Evolutionary conservation across 2,113 vertebrate genomes (phyloP).

Genomic region (Cyanocitta stelleri): DNA sequence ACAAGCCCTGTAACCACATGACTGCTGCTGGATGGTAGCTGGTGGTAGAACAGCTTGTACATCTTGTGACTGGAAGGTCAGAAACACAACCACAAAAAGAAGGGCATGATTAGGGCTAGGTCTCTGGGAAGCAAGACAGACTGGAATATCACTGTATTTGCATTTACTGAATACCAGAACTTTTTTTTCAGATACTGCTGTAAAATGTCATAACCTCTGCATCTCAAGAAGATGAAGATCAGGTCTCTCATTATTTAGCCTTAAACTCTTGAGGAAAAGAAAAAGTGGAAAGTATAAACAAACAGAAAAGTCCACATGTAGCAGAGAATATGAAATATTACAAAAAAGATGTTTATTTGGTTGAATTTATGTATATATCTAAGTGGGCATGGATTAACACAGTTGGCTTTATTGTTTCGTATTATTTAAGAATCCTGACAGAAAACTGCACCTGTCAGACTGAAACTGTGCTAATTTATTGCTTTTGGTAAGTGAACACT

Average conservation of each 20-base stretch:
- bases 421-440: background rate
- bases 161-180: background rate
- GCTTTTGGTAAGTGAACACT: background rate
- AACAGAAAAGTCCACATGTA: background rate
- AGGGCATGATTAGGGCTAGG: background rate
- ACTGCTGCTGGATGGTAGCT: background rate
- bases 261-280: background rate
- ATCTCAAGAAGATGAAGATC: background rate
- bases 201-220: background rate
- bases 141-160: background rate
- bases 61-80: background rate
- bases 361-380: background rate
- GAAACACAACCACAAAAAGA: background rate
- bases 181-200: background rate
- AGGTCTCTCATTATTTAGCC: background rate
- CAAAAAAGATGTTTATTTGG: background rate
- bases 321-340: background rate
- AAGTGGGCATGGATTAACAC: background rate
- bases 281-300: background rate
- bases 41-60: background rate
- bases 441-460: background rate
- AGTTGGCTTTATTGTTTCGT: background rate
- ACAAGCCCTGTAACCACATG: background rate
- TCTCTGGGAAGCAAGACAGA: background rate
- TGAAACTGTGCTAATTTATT: background rate